Percentiles rank a stretch among this genome's conserved stretches.
These are phyloP conservation scores for Jaculus jaculus DNA, from an alignment of 2,113 vertebrate genomes.

Conservation along the genomic window DNA sequence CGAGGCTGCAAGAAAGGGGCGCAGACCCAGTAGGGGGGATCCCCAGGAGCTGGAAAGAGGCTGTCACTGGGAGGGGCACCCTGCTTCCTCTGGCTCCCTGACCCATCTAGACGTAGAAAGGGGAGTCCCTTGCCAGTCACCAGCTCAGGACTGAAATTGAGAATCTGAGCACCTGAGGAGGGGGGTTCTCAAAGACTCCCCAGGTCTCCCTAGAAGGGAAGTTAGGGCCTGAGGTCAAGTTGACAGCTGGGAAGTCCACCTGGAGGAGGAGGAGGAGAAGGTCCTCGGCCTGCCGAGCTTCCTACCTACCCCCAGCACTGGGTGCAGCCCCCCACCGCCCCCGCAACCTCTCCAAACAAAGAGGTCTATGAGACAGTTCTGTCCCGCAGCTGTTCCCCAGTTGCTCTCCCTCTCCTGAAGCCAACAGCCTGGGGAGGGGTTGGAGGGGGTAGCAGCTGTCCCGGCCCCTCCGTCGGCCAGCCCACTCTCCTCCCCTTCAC, in stretches of 20 bases:
- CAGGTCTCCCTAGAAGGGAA: background rate
- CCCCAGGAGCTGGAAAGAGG: background rate
- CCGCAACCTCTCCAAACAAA: conserved; percentile 72
- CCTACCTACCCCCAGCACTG: background rate
- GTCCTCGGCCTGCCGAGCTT: conserved; percentile 12
- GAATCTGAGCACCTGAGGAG: background rate
- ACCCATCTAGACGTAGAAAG: no score
- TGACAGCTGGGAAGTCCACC: background rate
- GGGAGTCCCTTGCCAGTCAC: background rate
- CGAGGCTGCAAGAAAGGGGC: conserved; percentile 36
- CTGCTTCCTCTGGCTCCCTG: no score
- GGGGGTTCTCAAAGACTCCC: background rate
- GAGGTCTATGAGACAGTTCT: conserved; percentile 60
- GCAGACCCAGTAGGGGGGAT: background rate
- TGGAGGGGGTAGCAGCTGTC: conserved; percentile 72
- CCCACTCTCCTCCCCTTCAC: conserved; percentile 11
- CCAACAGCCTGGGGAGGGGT: conserved; percentile 71
- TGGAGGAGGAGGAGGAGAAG: background rate
- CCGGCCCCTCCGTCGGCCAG: conserved; percentile 48
- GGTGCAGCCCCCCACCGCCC: background rate
- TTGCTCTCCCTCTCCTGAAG: conserved; percentile 70
- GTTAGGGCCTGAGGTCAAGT: background rate
- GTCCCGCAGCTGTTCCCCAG: conserved; percentile 78
- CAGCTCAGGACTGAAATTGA: conserved; percentile 25
- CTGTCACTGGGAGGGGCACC: background rate